Percentiles rank a stretch among this genome's conserved stretches.
Conservation (phyloP, 1,140 invertebrate genomes). For the Oncopodura yosiiana region DNA sequence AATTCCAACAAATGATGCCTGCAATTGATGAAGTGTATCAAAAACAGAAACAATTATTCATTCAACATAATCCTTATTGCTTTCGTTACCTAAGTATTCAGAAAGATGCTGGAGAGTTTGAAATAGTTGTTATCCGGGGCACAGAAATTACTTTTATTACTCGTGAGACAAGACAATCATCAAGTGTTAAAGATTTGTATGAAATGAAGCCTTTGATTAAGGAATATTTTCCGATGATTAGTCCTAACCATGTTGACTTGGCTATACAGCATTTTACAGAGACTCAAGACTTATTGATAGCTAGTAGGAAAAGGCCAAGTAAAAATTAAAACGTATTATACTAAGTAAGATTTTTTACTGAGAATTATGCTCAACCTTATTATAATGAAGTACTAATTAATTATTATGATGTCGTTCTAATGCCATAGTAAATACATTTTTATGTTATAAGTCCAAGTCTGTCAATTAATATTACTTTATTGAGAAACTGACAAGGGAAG, state of each 20-base stretch:
- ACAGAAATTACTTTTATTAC: slow-evolving; percentile 20
- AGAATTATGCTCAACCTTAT: too few species aligned
- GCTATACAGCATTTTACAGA: slow-evolving; percentile 15
- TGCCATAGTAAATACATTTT: too few species aligned
- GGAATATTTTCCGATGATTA: slow-evolving; percentile 27
- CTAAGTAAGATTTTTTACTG: too few species aligned
- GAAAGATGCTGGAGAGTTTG: slow-evolving; percentile 13
- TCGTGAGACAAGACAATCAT: slow-evolving; percentile 11
- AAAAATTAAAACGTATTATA: too few species aligned
- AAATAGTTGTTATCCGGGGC: slow-evolving; percentile 20
- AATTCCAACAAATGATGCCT: not conserved
- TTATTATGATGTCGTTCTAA: too few species aligned
- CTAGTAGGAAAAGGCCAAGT: too few species aligned
- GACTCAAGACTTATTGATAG: too few species aligned
- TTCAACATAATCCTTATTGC: slow-evolving; percentile 15
- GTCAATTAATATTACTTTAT: too few species aligned
- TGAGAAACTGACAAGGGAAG: too few species aligned
- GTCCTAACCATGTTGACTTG: not conserved
- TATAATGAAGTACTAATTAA: too few species aligned
- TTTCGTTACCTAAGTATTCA: slow-evolving; percentile 23
- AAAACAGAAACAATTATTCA: not conserved
- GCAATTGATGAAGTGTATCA: not conserved
- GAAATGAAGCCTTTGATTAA: slow-evolving; percentile 8
- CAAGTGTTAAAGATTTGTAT: slow-evolving; percentile 6
- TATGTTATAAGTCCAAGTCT: too few species aligned